Evolutionary conservation across 2,888 invertebrate species (phyloP).

Genomic region (Athalia cordata): DNA sequence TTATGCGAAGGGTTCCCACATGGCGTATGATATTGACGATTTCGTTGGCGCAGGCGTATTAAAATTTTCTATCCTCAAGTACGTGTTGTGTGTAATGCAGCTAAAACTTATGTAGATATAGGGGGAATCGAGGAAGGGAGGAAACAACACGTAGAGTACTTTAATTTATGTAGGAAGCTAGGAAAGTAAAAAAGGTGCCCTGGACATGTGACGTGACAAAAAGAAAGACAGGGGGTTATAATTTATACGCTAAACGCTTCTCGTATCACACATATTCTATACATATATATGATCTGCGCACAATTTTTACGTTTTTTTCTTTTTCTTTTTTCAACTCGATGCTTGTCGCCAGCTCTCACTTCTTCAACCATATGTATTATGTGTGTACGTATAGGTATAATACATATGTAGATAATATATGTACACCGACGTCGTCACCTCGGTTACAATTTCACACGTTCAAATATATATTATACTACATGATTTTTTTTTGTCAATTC

Average conservation of each 20-base stretch:
- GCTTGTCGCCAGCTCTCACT: not conserved
- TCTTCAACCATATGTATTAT: slow-evolving; percentile 47
- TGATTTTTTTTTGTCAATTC: too few relatives aligned
- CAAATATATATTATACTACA: slow-evolving; percentile 50
- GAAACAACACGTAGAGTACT: slow-evolving; percentile 49
- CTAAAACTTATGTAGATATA: slow-evolving; percentile 27
- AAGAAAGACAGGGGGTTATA: slow-evolving; percentile 64
- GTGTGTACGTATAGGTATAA: too few relatives aligned
- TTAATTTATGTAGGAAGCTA: slow-evolving; percentile 59
- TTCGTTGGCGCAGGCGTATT: slow-evolving; percentile 53
- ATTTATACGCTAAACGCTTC: slow-evolving; percentile 67
- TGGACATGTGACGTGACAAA: slow-evolving; percentile 65
- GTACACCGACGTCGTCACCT: not conserved
- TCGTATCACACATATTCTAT: not conserved
- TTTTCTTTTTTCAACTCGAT: not conserved
- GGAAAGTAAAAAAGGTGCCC: slow-evolving; percentile 52
- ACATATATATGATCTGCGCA: slow-evolving; percentile 12
- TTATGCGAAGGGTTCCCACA: slow-evolving; percentile 35
- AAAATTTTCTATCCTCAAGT: slow-evolving; percentile 44
- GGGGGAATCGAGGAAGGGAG: slow-evolving; percentile 49
- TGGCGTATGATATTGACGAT: slow-evolving; percentile 62
- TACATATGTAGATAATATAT: too few relatives aligned
- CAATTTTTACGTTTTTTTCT: slow-evolving; percentile 33
- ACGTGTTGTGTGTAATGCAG: slow-evolving; percentile 33
- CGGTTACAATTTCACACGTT: slow-evolving; percentile 52